phyloP scores from a whole-genome alignment of 2,113 vertebrate species.

The Dasyornis broadbenti region DNA sequence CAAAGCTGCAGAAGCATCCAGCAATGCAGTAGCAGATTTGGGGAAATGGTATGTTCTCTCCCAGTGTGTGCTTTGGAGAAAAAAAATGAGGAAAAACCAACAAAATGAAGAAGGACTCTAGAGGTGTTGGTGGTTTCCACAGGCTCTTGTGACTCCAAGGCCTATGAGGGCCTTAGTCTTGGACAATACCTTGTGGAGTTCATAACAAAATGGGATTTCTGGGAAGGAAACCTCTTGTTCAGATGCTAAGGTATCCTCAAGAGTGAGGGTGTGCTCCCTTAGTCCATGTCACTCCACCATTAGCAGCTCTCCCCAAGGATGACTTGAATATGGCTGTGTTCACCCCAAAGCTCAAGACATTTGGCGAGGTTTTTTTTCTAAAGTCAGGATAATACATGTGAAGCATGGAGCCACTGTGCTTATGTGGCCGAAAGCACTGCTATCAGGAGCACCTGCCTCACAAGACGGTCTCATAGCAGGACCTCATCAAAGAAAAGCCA shows the following conservation, averaged over 20 bases:
- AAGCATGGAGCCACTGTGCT: not conserved
- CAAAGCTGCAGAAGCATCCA: not conserved
- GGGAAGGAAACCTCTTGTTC: not conserved
- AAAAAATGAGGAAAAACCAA: not conserved
- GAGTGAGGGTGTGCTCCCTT: not conserved
- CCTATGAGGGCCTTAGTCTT: not conserved
- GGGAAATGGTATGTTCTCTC: not conserved
- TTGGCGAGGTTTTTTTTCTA: not conserved
- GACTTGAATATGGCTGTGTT: not conserved
- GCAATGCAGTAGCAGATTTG: not conserved
- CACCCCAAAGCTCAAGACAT: not conserved
- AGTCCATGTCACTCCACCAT: not conserved
- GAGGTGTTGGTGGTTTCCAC: not conserved
- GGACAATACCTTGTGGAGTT: not conserved
- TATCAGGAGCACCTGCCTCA: not conserved
- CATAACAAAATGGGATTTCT: not conserved
- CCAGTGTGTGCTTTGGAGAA: not conserved
- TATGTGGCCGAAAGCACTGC: not conserved
- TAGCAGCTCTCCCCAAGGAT: not conserved
- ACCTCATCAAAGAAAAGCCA: not conserved
- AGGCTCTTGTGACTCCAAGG: fast-evolving
- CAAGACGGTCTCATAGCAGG: not conserved
- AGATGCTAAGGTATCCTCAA: not conserved
- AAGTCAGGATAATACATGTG: not conserved
- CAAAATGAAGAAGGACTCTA: not conserved